Evolutionary conservation across 2,797 vertebrate species (phyloP).

Genomic region (Sebastes matsubarae): DNA sequence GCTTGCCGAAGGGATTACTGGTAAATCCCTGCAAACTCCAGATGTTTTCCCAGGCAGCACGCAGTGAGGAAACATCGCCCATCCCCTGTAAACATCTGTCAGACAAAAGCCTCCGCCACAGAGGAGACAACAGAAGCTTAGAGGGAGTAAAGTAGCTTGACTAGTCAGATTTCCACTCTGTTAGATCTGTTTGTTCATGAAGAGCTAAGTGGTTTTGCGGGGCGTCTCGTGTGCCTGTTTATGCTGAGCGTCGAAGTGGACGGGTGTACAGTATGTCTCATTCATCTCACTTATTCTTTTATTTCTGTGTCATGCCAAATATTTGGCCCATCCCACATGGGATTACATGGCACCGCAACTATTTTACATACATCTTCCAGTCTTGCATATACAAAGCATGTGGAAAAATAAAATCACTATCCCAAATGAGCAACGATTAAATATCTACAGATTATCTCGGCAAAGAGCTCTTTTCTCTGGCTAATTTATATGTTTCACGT

Average conservation of each 20-base stretch:
- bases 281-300: too few species aligned
- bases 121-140: constrained; percentile 71
- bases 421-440: too few species aligned
- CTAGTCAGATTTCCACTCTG: constrained; percentile 63
- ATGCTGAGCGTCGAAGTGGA: constrained; percentile 43
- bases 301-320: too few species aligned
- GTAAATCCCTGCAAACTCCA: constrained; percentile 79
- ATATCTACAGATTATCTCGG: not conserved
- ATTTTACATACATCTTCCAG: not conserved
- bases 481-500: not conserved
- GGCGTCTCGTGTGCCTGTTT: constrained; percentile 15
- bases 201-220: constrained; percentile 56
- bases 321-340: not conserved
- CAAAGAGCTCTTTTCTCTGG: not conserved
- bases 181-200: constrained; percentile 63
- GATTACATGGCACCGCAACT: not conserved
- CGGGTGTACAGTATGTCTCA: not conserved
- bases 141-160: constrained; percentile 65
- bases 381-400: not conserved
- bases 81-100: constrained; percentile 81
- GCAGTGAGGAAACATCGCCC: constrained; percentile 68
- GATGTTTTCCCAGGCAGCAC: constrained; percentile 79
- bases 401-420: not conserved
- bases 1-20: constrained; percentile 77
- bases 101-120: constrained; percentile 74